Percentiles rank a stretch among this genome's conserved stretches.
phyloP scores from a whole-genome alignment of 2,888 invertebrate species.

The Panzeria rudis region DNA sequence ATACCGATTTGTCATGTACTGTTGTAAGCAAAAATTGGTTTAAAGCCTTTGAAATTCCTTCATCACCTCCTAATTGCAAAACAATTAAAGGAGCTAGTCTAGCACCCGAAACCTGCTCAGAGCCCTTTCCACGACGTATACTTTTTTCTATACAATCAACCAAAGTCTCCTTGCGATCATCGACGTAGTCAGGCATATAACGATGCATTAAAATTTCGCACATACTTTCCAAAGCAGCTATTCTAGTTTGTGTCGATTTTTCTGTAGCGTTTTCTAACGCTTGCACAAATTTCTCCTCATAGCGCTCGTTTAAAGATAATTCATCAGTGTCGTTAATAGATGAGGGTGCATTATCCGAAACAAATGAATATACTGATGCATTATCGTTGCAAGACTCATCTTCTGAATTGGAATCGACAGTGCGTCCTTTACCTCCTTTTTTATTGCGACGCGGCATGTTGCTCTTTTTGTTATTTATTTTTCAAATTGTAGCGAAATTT shows the following conservation, averaged over 20 bases:
- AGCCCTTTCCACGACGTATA: constrained; percentile 91
- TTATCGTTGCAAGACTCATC: constrained; percentile 92
- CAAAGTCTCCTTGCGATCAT: constrained; percentile 90
- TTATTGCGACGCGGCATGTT: constrained; percentile 82
- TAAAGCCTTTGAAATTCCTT: constrained; percentile 88
- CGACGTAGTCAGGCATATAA: constrained; percentile 90
- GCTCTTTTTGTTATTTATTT: constrained; percentile 70
- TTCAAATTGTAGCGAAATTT: constrained; percentile 46
- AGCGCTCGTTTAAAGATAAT: constrained; percentile 85
- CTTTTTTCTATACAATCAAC: constrained; percentile 92
- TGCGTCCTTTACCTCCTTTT: constrained; percentile 82
- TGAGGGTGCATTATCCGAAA: constrained; percentile 88
- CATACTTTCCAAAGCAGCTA: constrained; percentile 88
- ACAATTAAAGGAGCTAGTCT: constrained; percentile 91
- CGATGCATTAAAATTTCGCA: constrained; percentile 91
- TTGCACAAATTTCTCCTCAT: constrained; percentile 95
- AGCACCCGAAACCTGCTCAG: constrained; percentile 93
- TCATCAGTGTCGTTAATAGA: constrained; percentile 87
- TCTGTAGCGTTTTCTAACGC: constrained; percentile 94
- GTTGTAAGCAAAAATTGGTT: constrained; percentile 89
- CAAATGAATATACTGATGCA: constrained; percentile 90
- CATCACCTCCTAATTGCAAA: constrained; percentile 91
- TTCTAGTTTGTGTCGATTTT: constrained; percentile 93
- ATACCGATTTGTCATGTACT: constrained; percentile 90
- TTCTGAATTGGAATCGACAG: constrained; percentile 88